A percentile compares a stretch with the other conserved stretches of the same genome.
Evolutionary conservation across 2,888 invertebrate genomes (phyloP).

Genomic region (Hedychridium roseum): DNA sequence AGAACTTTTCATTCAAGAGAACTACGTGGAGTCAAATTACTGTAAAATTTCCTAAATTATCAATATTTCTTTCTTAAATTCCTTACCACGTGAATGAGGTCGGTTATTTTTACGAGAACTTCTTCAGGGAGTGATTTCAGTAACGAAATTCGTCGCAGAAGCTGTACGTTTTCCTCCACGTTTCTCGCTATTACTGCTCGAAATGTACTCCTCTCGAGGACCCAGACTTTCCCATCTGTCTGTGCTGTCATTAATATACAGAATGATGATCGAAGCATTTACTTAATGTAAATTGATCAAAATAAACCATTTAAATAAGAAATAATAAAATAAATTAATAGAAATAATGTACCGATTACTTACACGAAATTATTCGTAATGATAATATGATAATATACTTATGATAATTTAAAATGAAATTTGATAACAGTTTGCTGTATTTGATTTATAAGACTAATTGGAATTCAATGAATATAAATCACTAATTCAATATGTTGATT

Average conservation of each 20-base stretch:
- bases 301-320: too few relatives aligned
- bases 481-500: too few relatives aligned
- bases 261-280: too few relatives aligned
- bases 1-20: too few relatives aligned
- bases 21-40: too few relatives aligned
- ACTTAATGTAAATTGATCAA: too few relatives aligned
- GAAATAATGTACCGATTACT: not conserved
- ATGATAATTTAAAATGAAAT: too few relatives aligned
- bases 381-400: not conserved
- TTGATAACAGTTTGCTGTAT: too few relatives aligned
- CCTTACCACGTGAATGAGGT: slow-evolving; percentile 83
- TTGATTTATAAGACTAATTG: too few relatives aligned
- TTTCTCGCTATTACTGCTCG: slow-evolving; percentile 86
- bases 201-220: slow-evolving; percentile 82
- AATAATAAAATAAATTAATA: not conserved
- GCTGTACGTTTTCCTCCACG: slow-evolving; percentile 79
- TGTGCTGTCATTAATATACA: slow-evolving; percentile 67
- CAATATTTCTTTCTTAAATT: too few relatives aligned
- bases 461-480: too few relatives aligned
- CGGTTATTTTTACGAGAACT: slow-evolving; percentile 81
- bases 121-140: slow-evolving; percentile 67
- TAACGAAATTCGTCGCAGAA: slow-evolving; percentile 80
- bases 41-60: too few relatives aligned
- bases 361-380: not conserved
- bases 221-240: slow-evolving; percentile 84